Evolutionary conservation across 2,113 vertebrate genomes (phyloP).

Genomic region (Centrocercus urophasianus): DNA sequence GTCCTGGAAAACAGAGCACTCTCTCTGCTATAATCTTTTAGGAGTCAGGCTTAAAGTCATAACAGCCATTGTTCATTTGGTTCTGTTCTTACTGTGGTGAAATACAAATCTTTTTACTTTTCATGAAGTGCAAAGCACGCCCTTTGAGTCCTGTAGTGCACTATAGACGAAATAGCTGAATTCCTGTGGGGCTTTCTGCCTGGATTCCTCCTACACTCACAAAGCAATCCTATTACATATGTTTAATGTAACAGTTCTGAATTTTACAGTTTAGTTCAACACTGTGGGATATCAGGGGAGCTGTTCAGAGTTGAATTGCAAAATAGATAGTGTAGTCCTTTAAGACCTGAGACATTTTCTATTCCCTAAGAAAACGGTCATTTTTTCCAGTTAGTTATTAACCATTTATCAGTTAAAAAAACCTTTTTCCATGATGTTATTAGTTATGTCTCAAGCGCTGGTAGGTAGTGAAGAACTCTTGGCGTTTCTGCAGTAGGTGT

Average conservation of each 20-base stretch:
- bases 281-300: neutral
- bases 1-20: constrained; percentile 4
- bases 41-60: neutral
- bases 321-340: neutral
- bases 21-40: neutral
- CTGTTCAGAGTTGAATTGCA: neutral
- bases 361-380: neutral
- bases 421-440: neutral
- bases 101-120: constrained; percentile 24
- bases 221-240: neutral
- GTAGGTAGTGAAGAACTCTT: neutral
- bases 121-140: neutral
- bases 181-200: constrained; percentile 16
- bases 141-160: neutral
- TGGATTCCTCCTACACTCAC: constrained; percentile 10
- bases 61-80: neutral
- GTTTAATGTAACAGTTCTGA: constrained; percentile 19
- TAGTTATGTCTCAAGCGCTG: neutral
- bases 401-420: neutral
- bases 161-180: constrained; percentile 41
- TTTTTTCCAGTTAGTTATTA: neutral
- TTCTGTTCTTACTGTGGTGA: neutral
- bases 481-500: neutral
- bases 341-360: neutral
- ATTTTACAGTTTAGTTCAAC: neutral